Conservation (phyloP, 2,797 vertebrate genomes). For the Lithobates sylvaticus region DNA sequence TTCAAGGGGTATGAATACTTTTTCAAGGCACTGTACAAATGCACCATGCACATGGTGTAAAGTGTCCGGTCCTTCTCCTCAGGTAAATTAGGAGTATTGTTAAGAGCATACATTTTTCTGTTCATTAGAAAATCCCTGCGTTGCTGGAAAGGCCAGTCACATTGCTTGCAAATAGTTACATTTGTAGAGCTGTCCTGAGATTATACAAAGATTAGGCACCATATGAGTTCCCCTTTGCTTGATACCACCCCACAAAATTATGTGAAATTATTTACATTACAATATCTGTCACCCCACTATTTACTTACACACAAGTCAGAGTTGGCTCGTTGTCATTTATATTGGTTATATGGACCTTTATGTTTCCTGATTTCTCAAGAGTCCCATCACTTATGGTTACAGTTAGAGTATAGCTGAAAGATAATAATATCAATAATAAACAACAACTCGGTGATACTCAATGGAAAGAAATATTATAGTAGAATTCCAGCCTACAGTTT, state of each 20-base stretch:
- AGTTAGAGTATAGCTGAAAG: conserved; percentile 63
- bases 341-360: conserved; percentile 67
- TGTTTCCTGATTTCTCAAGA: conserved; percentile 59
- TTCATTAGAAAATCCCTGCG: too few species aligned
- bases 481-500: too few species aligned
- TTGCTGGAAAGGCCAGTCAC: background rate
- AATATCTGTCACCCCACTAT: background rate
- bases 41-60: too few species aligned
- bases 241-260: too few species aligned
- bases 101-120: too few species aligned
- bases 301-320: conserved; percentile 66
- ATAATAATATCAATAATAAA: background rate
- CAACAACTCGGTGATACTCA: background rate
- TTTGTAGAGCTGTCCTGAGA: background rate
- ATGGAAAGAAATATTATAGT: background rate
- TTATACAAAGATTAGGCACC: background rate
- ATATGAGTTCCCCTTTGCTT: background rate
- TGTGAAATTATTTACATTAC: too few species aligned
- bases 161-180: background rate
- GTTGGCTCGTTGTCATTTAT: conserved; percentile 63
- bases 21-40: too few species aligned
- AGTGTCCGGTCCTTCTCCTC: too few species aligned
- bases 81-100: too few species aligned
- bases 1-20: too few species aligned
- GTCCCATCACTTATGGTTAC: conserved; percentile 66